Base-by-base conservation (phyloP, 2,797 vertebrate genomes). In the Taenioides sp. region DNA sequence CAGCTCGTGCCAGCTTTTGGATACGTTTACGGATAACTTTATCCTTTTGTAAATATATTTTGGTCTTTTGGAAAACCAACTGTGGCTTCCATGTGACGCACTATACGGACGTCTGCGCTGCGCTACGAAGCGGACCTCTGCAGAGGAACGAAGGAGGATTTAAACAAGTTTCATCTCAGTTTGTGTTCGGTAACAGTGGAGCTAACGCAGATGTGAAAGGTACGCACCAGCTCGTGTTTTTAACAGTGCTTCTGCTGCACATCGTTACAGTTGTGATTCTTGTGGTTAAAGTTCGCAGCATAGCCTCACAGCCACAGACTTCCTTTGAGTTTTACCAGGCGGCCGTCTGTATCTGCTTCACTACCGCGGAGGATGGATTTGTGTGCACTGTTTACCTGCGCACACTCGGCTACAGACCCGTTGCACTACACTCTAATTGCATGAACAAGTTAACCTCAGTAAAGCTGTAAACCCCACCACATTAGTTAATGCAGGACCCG, bases 81-180 rank as follows among this genome's bases (percentile, higher is more conserved):
- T 90, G 89, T 90, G 82, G 86, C 87, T 88, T 91, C 82, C 85
- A 88, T 64, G 87, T 92, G 91, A 91, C 91, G 89, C 86, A 88
- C 88, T 75, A 73, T 3, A 65, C 78, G 77, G 84, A 86, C 80
- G 82, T 81, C 76, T 61, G 71, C 72, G 77, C 75, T 7, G 75
- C 63, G 77, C 47, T 76, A 71, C 65, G 74, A 68, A 80, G 84
- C 79, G 77, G 84, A 88, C 70, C 82, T 86, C 85, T 86, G 88
- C 87, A 81, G 84, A 86, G 84, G 79, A 81, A 69, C 80, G 60
- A 3, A 65, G 55, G 69, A 73, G 74, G 78, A 68, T 69, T 69
- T 54, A 69, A 76, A 78, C 81, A 84, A 87, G 70, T 85, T 88
- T 80, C 37, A 0, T 23, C 70, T 47, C 52, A n/a, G 22, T 3